Evolutionary conservation across 2,797 vertebrate species (phyloP), one percentile per base, ranked within the genome.

Genomic region (Danio albolineatus): DNA sequence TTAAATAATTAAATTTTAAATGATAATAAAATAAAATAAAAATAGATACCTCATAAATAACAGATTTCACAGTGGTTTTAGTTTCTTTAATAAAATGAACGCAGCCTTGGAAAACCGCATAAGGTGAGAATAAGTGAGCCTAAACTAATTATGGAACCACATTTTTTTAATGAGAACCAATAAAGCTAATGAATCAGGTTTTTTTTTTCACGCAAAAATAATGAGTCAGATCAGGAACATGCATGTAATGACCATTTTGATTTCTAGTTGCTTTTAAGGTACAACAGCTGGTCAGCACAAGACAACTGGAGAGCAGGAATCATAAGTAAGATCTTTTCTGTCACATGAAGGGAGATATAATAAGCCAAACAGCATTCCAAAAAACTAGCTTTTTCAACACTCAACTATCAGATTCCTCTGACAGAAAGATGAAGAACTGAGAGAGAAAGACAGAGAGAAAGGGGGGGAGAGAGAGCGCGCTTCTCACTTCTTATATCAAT

Each of bases 401-500:
- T 41, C 59, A n/a, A 65, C 51, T 73, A 71, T 49, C 46, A 51
- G 59, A 54, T 56, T 71, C 44, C 41, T 82, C 44, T 65, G 38
- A 14, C 44, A 62, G 7, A 75, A 49, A 49, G 44, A 9, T 21
- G 21, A 74, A 61, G 48, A 13, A 8, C 3, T 36, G 14, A 36
- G 43, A 36, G 14, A 60, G 17, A 28, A 6, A 28, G 16, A n/a
- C 38, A 46, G 53, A 16, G 12, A 57, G 70, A 8, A 7, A 43
- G 16, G 46, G 69, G 28, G 51, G 14, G 19, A 2, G 65, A 49
- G 65, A 7, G 65, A 48, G 49, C 43, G 49, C 51, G 51, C 43
- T 65, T 51, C 44, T 46, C 12, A 51, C 54, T 53, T 62, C 69
- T 39, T 66, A 65, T 46, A 79, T 81, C 81, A 79, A 83, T 78